A percentile compares a stretch with the other conserved stretches of the same genome.
These are phyloP conservation scores for Osmerus mordax DNA, from an alignment of 2,113 vertebrate genomes.

Conservation along the genomic window DNA sequence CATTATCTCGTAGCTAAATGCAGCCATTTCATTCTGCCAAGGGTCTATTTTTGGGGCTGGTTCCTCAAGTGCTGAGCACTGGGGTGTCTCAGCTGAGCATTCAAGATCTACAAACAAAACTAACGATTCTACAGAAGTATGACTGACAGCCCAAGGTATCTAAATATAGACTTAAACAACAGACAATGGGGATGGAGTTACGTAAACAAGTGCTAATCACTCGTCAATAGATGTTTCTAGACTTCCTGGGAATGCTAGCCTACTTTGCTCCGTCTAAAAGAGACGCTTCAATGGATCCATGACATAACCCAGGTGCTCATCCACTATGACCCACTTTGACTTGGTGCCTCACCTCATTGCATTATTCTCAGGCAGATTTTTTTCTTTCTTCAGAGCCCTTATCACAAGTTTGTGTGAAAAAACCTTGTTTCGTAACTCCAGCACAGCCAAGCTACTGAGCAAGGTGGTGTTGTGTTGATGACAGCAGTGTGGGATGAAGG, in stretches of 20 bases:
- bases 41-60: conserved; percentile 47
- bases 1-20: conserved; percentile 40
- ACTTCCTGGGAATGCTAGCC: neutral
- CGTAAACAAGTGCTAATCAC: too few species aligned
- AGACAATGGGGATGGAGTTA: too few species aligned
- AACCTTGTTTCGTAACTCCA: too few species aligned
- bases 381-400: too few species aligned
- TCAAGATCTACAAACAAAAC: conserved; percentile 24
- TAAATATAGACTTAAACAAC: conserved; percentile 34
- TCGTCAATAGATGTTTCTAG: too few species aligned
- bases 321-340: too few species aligned
- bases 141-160: conserved; percentile 30
- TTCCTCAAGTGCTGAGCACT: conserved; percentile 26
- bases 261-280: neutral
- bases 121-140: neutral
- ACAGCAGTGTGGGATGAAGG: neutral
- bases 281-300: too few species aligned
- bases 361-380: too few species aligned
- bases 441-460: too few species aligned
- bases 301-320: too few species aligned
- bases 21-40: conserved; percentile 11
- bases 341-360: too few species aligned
- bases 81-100: conserved; percentile 1
- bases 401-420: too few species aligned
- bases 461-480: neutral